Percentiles rank a stretch among this genome's conserved stretches.
These are phyloP conservation scores for Babyrousa celebensis DNA, from an alignment of 2,797 vertebrate species.

Conservation along the genomic window DNA sequence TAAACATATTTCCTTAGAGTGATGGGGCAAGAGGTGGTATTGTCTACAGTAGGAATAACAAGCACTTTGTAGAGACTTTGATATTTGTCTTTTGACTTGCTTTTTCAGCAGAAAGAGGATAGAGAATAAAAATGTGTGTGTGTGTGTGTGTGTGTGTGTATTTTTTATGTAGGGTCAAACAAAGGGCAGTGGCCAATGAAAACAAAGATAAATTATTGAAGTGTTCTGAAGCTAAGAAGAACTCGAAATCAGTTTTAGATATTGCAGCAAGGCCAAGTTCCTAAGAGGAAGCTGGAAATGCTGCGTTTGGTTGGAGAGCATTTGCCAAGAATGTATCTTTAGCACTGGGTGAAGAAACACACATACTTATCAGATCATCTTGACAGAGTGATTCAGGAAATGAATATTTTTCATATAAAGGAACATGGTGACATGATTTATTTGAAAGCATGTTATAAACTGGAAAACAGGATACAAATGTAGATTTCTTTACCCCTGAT, in stretches of 20 bases:
- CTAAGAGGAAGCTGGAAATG: not conserved
- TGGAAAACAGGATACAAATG: not conserved
- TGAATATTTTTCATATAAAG: not conserved
- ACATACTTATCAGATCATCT: not conserved
- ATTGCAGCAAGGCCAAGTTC: not conserved
- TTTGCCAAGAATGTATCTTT: not conserved
- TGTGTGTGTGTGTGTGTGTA: too few relatives aligned
- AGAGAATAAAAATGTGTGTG: not conserved
- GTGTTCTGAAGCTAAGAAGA: not conserved
- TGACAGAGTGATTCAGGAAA: conserved; percentile 22
- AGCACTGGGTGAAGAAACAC: not conserved
- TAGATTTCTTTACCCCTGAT: not conserved
- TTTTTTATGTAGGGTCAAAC: conserved; percentile 38
- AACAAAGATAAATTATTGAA: conserved; percentile 67
- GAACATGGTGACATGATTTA: not conserved
- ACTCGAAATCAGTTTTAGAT: conserved; percentile 62
- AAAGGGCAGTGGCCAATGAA: conserved; percentile 57
- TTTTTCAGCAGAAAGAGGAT: conserved; percentile 48
- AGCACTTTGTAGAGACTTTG: not conserved
- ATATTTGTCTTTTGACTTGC: conserved; percentile 54
- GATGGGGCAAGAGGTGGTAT: not conserved
- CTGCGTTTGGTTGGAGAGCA: not conserved
- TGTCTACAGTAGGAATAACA: not conserved
- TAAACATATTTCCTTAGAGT: not conserved
- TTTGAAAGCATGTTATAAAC: not conserved